Evolutionary conservation across 2,888 invertebrate species (phyloP).

Genomic region (Eilema griseolum): DNA sequence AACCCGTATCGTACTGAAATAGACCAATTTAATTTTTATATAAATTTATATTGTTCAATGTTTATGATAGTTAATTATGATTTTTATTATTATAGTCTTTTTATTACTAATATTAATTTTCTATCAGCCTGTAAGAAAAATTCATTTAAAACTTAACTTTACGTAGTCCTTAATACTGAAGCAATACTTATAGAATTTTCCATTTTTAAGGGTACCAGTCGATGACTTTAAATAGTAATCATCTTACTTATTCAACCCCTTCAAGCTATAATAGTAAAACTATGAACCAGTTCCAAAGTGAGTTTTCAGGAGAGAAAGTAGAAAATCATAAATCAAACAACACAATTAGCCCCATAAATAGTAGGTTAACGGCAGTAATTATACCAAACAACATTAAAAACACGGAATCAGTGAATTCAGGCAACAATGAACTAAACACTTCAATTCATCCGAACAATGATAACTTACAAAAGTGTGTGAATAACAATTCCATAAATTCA

Average conservation of each 20-base stretch:
- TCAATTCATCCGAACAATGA: background rate
- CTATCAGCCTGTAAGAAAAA: background rate
- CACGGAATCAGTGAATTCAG: background rate
- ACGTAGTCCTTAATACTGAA: background rate
- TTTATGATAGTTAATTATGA: no score
- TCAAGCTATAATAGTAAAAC: no score
- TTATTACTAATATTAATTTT: no score
- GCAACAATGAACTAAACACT: background rate
- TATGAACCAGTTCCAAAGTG: background rate
- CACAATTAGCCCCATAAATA: constrained; percentile 2
- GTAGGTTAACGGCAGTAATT: background rate
- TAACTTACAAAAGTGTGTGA: background rate
- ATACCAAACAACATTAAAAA: background rate
- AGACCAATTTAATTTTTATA: no score
- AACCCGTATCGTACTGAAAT: background rate
- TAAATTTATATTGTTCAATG: no score
- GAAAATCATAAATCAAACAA: background rate
- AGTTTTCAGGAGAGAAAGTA: background rate
- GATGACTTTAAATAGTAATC: background rate
- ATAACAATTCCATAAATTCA: background rate
- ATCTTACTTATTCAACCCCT: background rate
- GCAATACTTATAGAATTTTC: background rate
- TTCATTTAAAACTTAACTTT: background rate
- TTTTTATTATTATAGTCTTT: no score
- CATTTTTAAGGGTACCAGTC: background rate